Percentiles rank a stretch among this genome's conserved stretches.
phyloP scores from a whole-genome alignment of 2,797 vertebrate genomes.

The Peromyscus eremicus region DNA sequence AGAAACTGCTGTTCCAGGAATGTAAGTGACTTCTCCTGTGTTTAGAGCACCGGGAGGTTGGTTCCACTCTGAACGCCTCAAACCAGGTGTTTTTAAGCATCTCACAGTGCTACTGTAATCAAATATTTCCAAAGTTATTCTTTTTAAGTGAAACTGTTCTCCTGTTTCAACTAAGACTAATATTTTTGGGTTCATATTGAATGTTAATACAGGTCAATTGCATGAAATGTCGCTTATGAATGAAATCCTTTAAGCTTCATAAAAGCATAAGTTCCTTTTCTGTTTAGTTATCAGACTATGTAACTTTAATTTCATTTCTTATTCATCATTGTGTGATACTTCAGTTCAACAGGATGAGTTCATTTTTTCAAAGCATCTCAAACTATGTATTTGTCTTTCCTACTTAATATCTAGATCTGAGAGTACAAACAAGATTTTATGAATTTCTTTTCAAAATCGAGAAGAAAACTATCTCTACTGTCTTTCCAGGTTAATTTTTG shows the following conservation, averaged over 20 bases:
- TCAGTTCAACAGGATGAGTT: background rate
- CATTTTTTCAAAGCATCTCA: slow-evolving; percentile 31
- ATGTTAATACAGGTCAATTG: background rate
- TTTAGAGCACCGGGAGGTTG: background rate
- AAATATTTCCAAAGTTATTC: background rate
- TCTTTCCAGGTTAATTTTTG: background rate
- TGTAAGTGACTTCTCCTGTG: background rate
- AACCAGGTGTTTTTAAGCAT: background rate
- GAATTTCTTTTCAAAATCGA: slow-evolving; percentile 55
- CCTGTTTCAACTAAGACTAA: background rate
- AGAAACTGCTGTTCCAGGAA: background rate
- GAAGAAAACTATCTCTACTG: slow-evolving; percentile 48
- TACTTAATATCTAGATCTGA: slow-evolving; percentile 18
- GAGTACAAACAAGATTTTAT: slow-evolving; percentile 44
- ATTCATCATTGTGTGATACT: background rate
- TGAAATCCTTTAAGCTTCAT: slow-evolving; percentile 26
- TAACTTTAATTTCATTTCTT: slow-evolving; percentile 36
- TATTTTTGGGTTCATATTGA: background rate
- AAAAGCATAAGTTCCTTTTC: slow-evolving; percentile 22
- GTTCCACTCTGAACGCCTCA: background rate
- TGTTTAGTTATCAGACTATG: slow-evolving; percentile 12
- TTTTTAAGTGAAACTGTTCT: background rate
- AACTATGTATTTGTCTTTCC: background rate
- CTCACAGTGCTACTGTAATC: background rate
- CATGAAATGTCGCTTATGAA: background rate